Conservation (phyloP, 2,797 vertebrate genomes). For the Falco concolor region DNA sequence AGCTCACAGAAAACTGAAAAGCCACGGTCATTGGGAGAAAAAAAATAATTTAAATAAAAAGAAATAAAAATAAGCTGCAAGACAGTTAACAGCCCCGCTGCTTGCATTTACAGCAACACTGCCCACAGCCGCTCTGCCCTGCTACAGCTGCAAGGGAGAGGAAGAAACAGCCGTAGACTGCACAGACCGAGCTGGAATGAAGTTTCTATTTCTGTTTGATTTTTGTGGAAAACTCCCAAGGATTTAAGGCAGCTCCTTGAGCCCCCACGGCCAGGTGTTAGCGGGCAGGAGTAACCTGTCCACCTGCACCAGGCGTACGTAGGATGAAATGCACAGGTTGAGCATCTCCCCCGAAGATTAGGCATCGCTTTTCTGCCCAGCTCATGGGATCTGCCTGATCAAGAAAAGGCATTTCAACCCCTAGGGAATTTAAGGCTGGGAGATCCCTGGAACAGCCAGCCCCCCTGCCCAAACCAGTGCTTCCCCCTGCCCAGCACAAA, state of each 20-base stretch:
- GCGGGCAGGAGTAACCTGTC: not conserved
- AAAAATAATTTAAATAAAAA: not conserved
- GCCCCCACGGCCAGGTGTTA: not conserved
- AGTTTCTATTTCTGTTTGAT: not conserved
- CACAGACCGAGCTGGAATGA: not conserved
- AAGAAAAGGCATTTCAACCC: not conserved
- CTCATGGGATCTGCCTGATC: not conserved
- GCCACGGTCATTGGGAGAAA: accelerated
- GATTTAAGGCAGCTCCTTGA: not conserved
- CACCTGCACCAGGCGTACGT: accelerated
- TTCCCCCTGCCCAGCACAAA: not conserved
- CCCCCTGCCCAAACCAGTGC: not conserved
- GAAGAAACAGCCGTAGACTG: not conserved
- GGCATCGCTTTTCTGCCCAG: not conserved
- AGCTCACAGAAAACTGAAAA: not conserved
- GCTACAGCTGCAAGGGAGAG: not conserved
- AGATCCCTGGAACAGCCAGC: not conserved
- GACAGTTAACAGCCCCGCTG: not conserved
- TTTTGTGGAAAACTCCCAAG: not conserved
- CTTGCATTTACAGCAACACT: accelerated
- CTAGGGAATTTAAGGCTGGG: not conserved
- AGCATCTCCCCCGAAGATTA: not conserved
- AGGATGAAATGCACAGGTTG: accelerated
- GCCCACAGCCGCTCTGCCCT: not conserved
- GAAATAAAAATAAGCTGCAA: not conserved